These are phyloP conservation scores for Platyura marginata DNA, from an alignment of 1,140 invertebrate species.

Conservation along the genomic window DNA sequence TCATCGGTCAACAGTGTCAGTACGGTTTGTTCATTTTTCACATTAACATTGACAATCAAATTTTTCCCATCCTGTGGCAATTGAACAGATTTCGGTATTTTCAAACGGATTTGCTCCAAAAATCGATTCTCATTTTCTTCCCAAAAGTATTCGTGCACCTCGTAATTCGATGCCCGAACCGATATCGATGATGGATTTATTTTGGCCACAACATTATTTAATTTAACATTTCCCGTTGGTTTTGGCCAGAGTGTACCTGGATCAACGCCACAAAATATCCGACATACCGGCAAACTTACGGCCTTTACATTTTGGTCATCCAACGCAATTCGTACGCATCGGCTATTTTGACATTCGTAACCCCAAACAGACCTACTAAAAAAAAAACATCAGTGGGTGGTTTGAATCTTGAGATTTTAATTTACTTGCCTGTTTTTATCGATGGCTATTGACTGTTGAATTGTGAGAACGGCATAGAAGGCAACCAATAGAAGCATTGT, in stretches of 20 bases:
- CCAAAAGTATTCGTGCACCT: conserved; percentile 9
- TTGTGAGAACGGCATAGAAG: too few relatives aligned
- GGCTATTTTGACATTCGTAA: conserved; percentile 31
- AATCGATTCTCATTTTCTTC: conserved; percentile 12
- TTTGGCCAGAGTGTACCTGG: conserved; percentile 48
- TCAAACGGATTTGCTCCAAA: conserved; percentile 9
- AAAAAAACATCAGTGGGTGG: too few relatives aligned
- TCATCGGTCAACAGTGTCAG: conserved; percentile 43
- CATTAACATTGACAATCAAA: conserved; percentile 16
- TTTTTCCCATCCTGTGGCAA: conserved; percentile 11
- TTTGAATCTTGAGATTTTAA: too few relatives aligned
- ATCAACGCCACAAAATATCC: conserved; percentile 35
- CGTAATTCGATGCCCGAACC: conserved; percentile 8
- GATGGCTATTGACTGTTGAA: too few relatives aligned
- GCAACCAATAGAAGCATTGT: too few relatives aligned
- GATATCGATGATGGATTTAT: conserved; percentile 28
- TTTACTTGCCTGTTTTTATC: too few relatives aligned
- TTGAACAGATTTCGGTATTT: conserved; percentile 12
- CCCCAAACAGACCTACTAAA: conserved; percentile 25
- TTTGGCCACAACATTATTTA: conserved; percentile 36
- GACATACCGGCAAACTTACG: conserved; percentile 37
- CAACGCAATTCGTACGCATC: conserved; percentile 31
- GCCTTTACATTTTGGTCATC: conserved; percentile 27
- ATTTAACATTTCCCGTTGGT: conserved; percentile 39
- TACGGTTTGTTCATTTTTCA: conserved; percentile 7